phyloP scores from a whole-genome alignment of 2,888 invertebrate genomes.

The Elegia similella region DNA sequence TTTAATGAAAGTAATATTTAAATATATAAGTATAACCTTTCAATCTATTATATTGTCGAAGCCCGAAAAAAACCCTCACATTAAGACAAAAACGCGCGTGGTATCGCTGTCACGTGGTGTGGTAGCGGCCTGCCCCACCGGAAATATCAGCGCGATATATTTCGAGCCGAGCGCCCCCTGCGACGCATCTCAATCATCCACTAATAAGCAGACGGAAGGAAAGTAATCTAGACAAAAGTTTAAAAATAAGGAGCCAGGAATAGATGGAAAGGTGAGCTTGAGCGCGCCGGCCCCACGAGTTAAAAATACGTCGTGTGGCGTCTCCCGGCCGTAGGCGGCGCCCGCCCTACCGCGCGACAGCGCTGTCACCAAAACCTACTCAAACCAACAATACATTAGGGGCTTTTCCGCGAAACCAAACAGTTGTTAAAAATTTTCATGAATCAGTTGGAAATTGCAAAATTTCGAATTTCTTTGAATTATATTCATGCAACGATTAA shows the following conservation, averaged over 20 bases:
- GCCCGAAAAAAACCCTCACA: conserved; percentile 37
- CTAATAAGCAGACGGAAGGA: conserved; percentile 79
- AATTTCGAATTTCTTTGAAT: too few species aligned
- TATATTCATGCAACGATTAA: too few species aligned
- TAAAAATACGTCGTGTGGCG: conserved; percentile 65
- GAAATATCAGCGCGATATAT: conserved; percentile 70
- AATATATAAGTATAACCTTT: too few species aligned
- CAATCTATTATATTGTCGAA: conserved; percentile 3
- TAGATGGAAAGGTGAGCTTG: conserved; percentile 79
- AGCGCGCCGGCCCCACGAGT: conserved; percentile 69
- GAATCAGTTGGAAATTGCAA: neutral
- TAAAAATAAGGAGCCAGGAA: conserved; percentile 73
- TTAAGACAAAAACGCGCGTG: conserved; percentile 44
- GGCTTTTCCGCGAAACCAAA: neutral
- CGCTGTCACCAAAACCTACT: conserved; percentile 31
- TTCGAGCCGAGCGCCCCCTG: conserved; percentile 72
- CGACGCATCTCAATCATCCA: conserved; percentile 78
- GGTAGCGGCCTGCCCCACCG: conserved; percentile 46
- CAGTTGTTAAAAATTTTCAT: neutral
- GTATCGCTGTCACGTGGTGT: conserved; percentile 49
- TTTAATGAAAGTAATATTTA: too few species aligned
- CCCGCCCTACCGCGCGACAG: conserved; percentile 29
- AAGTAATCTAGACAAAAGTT: conserved; percentile 80
- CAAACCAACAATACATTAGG: neutral
- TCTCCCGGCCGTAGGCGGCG: conserved; percentile 34